Conservation (phyloP, 1,140 invertebrate genomes). For the Drosophila micromelanica region DNA sequence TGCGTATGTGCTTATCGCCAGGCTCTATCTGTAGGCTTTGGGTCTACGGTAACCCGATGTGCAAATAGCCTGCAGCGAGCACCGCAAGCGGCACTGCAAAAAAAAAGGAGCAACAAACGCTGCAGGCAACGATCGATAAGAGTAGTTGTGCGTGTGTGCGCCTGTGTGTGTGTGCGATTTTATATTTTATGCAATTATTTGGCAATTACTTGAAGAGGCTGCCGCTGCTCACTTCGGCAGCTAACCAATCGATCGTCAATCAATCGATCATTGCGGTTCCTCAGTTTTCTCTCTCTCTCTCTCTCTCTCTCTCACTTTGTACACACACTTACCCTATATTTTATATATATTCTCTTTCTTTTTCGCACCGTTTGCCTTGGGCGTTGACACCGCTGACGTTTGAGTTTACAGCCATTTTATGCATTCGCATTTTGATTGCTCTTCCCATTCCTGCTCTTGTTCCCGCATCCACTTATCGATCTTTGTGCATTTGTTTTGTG, state of each 20-base stretch:
- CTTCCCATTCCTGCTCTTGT: background rate
- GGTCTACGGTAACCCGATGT: slow-evolving; percentile 49
- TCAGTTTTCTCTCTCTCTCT: slow-evolving; percentile 3
- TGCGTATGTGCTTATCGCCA: slow-evolving; percentile 28
- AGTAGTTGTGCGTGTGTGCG: background rate
- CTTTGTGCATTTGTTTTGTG: background rate
- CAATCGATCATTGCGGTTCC: slow-evolving; percentile 61
- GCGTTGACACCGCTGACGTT: slow-evolving; percentile 40
- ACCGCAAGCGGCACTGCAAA: slow-evolving; percentile 22
- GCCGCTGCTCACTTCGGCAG: slow-evolving; percentile 15
- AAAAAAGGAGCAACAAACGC: slow-evolving; percentile 65
- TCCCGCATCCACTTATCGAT: background rate
- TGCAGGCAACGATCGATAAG: slow-evolving; percentile 48
- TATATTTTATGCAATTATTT: slow-evolving; percentile 59
- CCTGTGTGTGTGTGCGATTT: slow-evolving; percentile 7
- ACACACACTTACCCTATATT: background rate
- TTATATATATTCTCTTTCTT: background rate
- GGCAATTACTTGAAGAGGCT: slow-evolving; percentile 62
- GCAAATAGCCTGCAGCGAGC: slow-evolving; percentile 51
- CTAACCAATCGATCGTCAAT: slow-evolving; percentile 37
- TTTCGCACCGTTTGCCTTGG: slow-evolving; percentile 23
- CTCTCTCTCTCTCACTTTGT: background rate
- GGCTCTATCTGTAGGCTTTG: slow-evolving; percentile 23
- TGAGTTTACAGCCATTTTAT: slow-evolving; percentile 5
- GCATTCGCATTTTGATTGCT: slow-evolving; percentile 7